phyloP scores from a whole-genome alignment of 1,140 invertebrate genomes.

The Drosophila ananassae region DNA sequence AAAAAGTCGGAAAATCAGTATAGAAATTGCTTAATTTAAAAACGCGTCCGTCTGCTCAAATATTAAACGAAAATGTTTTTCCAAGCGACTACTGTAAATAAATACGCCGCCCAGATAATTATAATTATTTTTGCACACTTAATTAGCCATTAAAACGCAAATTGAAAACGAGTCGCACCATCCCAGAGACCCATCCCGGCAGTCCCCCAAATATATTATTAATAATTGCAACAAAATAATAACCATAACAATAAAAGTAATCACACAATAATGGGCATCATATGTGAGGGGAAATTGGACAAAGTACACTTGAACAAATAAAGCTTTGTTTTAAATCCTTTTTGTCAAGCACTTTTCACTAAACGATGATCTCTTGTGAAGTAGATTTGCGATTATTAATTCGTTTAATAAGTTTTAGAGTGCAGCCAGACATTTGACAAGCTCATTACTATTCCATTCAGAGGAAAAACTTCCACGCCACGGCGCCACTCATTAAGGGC shows the following conservation, averaged over 20 bases:
- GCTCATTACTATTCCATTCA: constrained; percentile 43
- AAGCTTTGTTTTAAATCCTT: background rate
- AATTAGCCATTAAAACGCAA: constrained; percentile 80
- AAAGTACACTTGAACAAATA: background rate
- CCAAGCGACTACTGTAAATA: constrained; percentile 54
- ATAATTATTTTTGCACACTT: constrained; percentile 81
- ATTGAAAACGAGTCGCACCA: constrained; percentile 64
- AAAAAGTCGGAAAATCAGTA: constrained; percentile 17
- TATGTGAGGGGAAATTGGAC: constrained; percentile 39
- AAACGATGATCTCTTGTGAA: background rate
- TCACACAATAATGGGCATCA: constrained; percentile 70
- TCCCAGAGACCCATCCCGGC: background rate
- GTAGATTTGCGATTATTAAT: constrained; percentile 29
- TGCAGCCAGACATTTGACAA: constrained; percentile 34
- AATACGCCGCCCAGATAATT: constrained; percentile 65
- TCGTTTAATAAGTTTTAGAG: constrained; percentile 40
- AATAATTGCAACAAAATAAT: constrained; percentile 62
- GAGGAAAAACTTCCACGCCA: constrained; percentile 43
- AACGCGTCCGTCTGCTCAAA: constrained; percentile 9
- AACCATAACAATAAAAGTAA: constrained; percentile 75
- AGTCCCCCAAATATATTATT: constrained; percentile 62
- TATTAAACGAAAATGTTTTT: constrained; percentile 50
- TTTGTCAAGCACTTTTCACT: background rate
- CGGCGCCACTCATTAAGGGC: constrained; percentile 67
- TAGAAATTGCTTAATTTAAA: constrained; percentile 31